Evolutionary conservation across 2,888 invertebrate genomes (phyloP).

Genomic region (Hydropsyche betteni): DNA sequence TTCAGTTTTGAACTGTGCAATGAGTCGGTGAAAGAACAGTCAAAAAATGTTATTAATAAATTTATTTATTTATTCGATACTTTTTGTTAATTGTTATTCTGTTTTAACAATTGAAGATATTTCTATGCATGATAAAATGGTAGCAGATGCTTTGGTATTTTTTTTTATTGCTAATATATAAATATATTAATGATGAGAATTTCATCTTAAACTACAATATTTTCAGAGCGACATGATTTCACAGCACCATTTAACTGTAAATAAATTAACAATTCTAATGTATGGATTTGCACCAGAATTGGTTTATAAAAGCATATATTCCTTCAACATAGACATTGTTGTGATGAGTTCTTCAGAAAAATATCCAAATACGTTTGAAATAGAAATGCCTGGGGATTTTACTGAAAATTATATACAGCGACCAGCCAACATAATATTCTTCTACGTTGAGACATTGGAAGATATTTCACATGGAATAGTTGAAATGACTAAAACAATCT

Average conservation of each 20-base stretch:
- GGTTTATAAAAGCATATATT: slow-evolving; percentile 24
- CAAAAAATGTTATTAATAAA: too few species aligned
- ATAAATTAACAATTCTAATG: slow-evolving; percentile 34
- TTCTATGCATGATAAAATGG: neutral
- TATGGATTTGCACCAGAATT: slow-evolving; percentile 38
- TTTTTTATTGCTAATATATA: neutral
- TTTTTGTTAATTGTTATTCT: neutral
- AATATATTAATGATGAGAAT: neutral
- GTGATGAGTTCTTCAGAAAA: slow-evolving; percentile 35
- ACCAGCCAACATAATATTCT: slow-evolving; percentile 38
- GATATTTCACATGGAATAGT: slow-evolving; percentile 37
- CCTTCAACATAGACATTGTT: slow-evolving; percentile 33
- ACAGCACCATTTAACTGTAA: slow-evolving; percentile 25
- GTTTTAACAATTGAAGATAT: neutral
- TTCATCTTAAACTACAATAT: neutral
- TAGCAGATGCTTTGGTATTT: neutral
- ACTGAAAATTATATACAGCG: slow-evolving; percentile 44
- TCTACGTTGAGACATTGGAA: slow-evolving; percentile 30
- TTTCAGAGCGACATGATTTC: slow-evolving; percentile 42
- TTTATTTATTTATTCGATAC: neutral
- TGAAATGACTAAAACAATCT: slow-evolving; percentile 39
- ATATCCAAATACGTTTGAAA: slow-evolving; percentile 25
- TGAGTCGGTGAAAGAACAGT: too few species aligned
- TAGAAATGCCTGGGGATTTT: slow-evolving; percentile 18
- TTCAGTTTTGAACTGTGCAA: too few species aligned